Evolutionary conservation across 2,797 vertebrate species (phyloP).

Genomic region (Yasuhikotakia modesta): DNA sequence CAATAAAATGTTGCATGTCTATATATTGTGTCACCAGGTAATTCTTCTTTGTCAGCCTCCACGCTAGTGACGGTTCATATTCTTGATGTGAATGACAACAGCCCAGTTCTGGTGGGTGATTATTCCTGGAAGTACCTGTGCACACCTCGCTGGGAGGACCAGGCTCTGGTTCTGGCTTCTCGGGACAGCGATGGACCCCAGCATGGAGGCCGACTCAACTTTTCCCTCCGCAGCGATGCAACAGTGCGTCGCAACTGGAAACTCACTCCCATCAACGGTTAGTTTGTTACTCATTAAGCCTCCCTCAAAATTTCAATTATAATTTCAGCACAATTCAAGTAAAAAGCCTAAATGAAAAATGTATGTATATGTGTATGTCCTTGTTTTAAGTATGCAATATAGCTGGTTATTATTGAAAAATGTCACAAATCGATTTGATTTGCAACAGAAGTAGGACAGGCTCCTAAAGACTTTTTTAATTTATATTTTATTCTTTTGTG

Average conservation of each 20-base stretch:
- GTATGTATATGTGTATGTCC: no score
- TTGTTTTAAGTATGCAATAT: no score
- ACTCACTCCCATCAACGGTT: conserved; percentile 83
- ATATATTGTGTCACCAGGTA: conserved; percentile 66
- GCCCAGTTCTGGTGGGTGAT: conserved; percentile 76
- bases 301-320: background rate
- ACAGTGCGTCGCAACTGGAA: conserved; percentile 81
- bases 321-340: no score
- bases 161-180: conserved; percentile 80
- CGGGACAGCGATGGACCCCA: conserved; percentile 74
- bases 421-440: no score
- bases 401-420: no score
- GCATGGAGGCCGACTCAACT: conserved; percentile 78
- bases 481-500: no score
- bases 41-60: conserved; percentile 77
- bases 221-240: conserved; percentile 81
- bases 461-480: no score
- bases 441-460: no score
- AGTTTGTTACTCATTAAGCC: conserved; percentile 6
- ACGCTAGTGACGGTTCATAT: conserved; percentile 81
- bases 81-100: conserved; percentile 79
- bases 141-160: conserved; percentile 80
- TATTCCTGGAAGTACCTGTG: conserved; percentile 83
- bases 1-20: background rate
- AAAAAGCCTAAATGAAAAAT: no score